Base-by-base conservation (phyloP, 1,140 invertebrate genomes). In the Aphelenchoides fujianensis region DNA sequence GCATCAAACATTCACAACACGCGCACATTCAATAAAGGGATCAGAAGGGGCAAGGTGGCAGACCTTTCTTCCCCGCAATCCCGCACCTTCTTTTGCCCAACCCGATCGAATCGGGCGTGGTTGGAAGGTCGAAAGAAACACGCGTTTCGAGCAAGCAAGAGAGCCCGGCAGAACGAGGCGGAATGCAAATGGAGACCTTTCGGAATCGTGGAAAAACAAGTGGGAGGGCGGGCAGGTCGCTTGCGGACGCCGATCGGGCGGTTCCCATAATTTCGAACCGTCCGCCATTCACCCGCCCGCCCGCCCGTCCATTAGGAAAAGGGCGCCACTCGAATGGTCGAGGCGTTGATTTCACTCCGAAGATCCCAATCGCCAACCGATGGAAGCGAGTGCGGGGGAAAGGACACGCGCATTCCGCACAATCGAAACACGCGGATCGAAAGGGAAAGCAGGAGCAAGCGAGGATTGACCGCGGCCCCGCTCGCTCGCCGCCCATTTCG, bases 181-280 rank as follows among this genome's bases (percentile, higher is more conserved):
- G 23, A 48, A 48, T 48, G 41, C 41, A 48, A 48, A 48, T 48
- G 41, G 41, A 48, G n/a, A n/a, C n/a, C n/a, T n/a, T n/a, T n/a
- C n/a, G n/a, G n/a, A 48, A 48, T 48, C 41, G 23, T 23, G 41
- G 41, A 48, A 48, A 48, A 48, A 48, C 41, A 48, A 48, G 23
- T 48, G 41, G 41, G 23, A 48, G 23, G 23, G 23, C 12, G 12
- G 41, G n/a, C n/a, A n/a, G n/a, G n/a, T n/a, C n/a, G n/a, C n/a
- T n/a, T n/a, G n/a, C n/a, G n/a, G n/a, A n/a, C n/a, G 12, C 41
- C 41, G 12, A 16, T 48, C 41, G 23, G 23, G 12, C 41, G 41
- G 41, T 48, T 48, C 41, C 41, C 41, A 48, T 48, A 48, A 48
- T 16, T 48, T 48, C 23, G 41, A 48, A 48, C 41, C 12, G 12